A percentile compares a stretch with the other conserved stretches of the same genome.
Conservation (phyloP, 1,140 invertebrate species). For the Ostrea denselamellosa region DNA sequence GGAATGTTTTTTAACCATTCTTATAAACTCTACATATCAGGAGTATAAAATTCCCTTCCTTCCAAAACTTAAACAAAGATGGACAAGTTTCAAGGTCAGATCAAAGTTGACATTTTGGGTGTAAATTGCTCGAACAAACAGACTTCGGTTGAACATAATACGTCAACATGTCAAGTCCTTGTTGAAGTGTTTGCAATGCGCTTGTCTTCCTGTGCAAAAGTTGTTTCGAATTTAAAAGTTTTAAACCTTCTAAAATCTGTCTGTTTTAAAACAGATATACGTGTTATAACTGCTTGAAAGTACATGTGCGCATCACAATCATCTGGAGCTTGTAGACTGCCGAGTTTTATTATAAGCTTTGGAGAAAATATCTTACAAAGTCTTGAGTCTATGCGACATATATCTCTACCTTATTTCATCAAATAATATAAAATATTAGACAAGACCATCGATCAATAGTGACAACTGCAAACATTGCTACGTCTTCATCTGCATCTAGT, state of each 20-base stretch:
- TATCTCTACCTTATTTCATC: no score
- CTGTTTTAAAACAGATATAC: neutral
- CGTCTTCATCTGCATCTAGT: slow-evolving; percentile 1
- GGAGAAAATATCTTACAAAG: no score
- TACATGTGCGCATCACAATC: no score
- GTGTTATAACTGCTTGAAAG: no score
- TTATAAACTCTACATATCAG: no score
- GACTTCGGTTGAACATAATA: neutral
- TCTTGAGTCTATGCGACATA: no score
- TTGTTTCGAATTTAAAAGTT: neutral
- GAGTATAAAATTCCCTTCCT: neutral
- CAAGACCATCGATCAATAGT: neutral
- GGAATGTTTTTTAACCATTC: no score
- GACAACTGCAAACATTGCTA: neutral
- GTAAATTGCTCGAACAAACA: slow-evolving; percentile 28
- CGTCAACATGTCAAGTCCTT: slow-evolving; percentile 3
- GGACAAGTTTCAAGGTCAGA: neutral
- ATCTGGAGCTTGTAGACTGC: no score
- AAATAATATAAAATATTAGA: neutral
- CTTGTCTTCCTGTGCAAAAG: neutral
- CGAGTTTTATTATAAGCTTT: no score
- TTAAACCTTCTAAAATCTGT: neutral
- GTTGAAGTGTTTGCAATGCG: neutral
- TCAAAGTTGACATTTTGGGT: slow-evolving; percentile 29
- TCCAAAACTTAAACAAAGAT: neutral